Evolutionary conservation across 2,888 invertebrate species (phyloP).

Genomic region (Coelinius sp.): DNA sequence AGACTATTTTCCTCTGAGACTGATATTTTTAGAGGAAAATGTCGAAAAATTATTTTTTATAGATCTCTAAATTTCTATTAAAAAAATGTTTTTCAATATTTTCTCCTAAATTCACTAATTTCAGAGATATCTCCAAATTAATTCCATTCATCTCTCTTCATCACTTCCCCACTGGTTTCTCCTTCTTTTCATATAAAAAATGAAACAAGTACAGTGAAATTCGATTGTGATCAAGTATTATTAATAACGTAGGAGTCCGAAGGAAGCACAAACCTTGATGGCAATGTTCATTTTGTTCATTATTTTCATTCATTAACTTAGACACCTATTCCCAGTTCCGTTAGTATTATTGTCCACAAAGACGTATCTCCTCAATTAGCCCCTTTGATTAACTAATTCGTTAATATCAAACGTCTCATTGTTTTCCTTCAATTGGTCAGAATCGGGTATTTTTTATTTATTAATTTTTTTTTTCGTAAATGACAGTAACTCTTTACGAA

Average conservation of each 20-base stretch:
- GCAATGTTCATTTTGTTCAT: slow-evolving; percentile 29
- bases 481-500: slow-evolving; percentile 16
- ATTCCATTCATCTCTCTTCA: neutral
- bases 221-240: slow-evolving; percentile 35
- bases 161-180: neutral
- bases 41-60: neutral
- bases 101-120: neutral
- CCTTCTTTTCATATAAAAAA: slow-evolving; percentile 1
- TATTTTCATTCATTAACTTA: slow-evolving; percentile 28
- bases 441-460: slow-evolving; percentile 4
- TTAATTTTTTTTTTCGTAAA: slow-evolving; percentile 12
- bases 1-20: neutral
- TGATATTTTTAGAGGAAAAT: neutral
- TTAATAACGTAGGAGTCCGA: slow-evolving; percentile 44
- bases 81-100: neutral
- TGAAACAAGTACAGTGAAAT: slow-evolving; percentile 23
- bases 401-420: slow-evolving; percentile 20
- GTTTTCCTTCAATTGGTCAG: slow-evolving; percentile 25
- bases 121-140: neutral
- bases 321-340: slow-evolving; percentile 32
- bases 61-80: neutral
- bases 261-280: slow-evolving; percentile 50
- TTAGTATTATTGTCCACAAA: slow-evolving; percentile 50
- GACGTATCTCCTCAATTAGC: slow-evolving; percentile 36
- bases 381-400: slow-evolving; percentile 23